These are phyloP conservation scores for Eulemur rubriventer DNA, from an alignment of 2,797 vertebrate genomes.

Conservation along the genomic window DNA sequence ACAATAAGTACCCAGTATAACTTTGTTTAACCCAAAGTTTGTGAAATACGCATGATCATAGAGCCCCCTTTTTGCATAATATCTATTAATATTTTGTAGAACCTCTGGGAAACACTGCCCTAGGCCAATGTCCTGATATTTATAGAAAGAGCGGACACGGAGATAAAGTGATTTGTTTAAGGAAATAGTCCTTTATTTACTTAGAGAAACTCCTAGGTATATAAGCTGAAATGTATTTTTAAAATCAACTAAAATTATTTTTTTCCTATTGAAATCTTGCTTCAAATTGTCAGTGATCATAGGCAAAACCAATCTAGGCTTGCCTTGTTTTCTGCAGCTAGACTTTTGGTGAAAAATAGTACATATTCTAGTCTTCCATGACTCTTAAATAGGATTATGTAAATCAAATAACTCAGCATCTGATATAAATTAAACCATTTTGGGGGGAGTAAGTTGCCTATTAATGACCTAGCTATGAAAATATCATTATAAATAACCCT, in stretches of 20 bases:
- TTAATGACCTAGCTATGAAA: not conserved
- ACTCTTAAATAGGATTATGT: not conserved
- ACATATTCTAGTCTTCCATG: not conserved
- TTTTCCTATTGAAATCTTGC: slow-evolving; percentile 34
- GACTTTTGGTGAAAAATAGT: not conserved
- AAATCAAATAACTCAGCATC: slow-evolving; percentile 37
- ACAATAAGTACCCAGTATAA: not conserved
- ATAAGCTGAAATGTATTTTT: not conserved
- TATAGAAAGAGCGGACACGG: not conserved
- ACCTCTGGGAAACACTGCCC: not conserved
- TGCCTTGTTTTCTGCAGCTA: slow-evolving; percentile 19
- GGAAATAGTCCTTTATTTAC: slow-evolving; percentile 5
- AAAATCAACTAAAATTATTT: slow-evolving; percentile 30
- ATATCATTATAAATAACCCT: not conserved
- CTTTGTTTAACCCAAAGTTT: not conserved
- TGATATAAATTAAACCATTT: slow-evolving; percentile 12
- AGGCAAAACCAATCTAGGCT: not conserved
- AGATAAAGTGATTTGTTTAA: slow-evolving; percentile 20
- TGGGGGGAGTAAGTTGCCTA: not conserved
- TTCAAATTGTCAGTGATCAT: not conserved
- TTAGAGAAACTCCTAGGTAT: not conserved
- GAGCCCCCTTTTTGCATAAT: not conserved
- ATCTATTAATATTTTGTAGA: not conserved
- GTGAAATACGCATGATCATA: not conserved
- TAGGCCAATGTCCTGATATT: not conserved